These are phyloP conservation scores for Accipiter cooperii DNA, from an alignment of 2,113 vertebrate species.

Conservation along the genomic window DNA sequence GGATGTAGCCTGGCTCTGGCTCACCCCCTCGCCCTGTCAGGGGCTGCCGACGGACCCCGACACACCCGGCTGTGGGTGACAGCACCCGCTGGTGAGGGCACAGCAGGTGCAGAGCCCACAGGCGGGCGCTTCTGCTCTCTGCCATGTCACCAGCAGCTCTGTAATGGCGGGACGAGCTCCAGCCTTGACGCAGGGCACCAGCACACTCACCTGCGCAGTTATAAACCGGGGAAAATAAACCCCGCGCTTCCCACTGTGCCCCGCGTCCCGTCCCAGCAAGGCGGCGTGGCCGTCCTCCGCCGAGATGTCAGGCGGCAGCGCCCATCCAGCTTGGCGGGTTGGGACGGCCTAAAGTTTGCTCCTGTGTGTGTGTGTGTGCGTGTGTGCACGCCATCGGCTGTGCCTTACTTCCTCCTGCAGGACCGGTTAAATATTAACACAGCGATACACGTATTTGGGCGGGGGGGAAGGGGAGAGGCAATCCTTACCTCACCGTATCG, in stretches of 20 bases:
- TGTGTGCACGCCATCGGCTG: not conserved
- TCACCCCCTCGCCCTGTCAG: accelerated
- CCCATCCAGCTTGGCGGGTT: not conserved
- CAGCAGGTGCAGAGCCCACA: accelerated
- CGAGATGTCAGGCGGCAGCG: accelerated
- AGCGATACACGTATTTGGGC: not conserved
- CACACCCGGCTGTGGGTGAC: not conserved
- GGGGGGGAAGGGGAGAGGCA: not conserved
- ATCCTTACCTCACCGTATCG: not conserved
- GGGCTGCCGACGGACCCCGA: accelerated
- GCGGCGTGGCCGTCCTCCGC: accelerated
- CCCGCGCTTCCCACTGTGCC: accelerated
- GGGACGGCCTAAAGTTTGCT: not conserved
- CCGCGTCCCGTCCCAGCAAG: accelerated
- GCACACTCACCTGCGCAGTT: accelerated
- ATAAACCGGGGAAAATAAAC: accelerated
- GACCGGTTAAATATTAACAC: constrained; percentile 35
- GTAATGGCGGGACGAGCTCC: accelerated
- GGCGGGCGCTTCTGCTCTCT: accelerated
- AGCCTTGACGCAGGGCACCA: accelerated
- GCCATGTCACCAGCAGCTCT: accelerated
- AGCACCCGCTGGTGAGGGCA: accelerated
- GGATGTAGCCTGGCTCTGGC: not conserved
- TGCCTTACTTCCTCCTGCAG: not conserved
- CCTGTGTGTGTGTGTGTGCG: not conserved